phyloP scores from a whole-genome alignment of 2,888 invertebrate genomes.

The Drosophila subquinaria region DNA sequence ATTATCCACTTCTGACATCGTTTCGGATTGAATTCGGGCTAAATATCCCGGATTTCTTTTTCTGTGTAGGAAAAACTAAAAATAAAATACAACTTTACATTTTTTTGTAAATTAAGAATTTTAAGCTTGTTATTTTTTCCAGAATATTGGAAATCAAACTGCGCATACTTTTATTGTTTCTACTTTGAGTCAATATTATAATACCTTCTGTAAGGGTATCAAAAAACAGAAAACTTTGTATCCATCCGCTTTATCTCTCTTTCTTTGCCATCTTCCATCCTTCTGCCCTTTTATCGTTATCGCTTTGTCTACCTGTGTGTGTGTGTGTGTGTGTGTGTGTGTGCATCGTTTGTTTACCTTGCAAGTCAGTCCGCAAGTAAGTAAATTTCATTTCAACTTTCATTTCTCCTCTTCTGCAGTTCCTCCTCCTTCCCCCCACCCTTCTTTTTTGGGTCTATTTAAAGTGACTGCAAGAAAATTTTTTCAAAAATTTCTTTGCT shows the following conservation, averaged over 20 bases:
- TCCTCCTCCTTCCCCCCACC: neutral
- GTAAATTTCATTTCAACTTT: slow-evolving; percentile 61
- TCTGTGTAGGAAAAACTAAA: too few relatives aligned
- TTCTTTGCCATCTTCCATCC: neutral
- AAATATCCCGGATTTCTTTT: too few relatives aligned
- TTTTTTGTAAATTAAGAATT: too few relatives aligned
- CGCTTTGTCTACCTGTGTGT: neutral
- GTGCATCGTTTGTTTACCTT: slow-evolving; percentile 59
- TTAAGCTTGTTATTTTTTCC: too few relatives aligned
- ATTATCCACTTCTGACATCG: too few relatives aligned
- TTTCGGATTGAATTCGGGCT: too few relatives aligned
- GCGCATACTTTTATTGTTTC: too few relatives aligned
- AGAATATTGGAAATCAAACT: too few relatives aligned
- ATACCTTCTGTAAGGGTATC: neutral
- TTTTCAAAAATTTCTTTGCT: too few relatives aligned
- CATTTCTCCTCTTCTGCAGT: slow-evolving; percentile 6
- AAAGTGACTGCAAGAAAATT: too few relatives aligned
- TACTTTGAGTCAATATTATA: neutral
- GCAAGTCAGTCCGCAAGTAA: slow-evolving; percentile 52
- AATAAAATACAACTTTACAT: too few relatives aligned
- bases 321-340: slow-evolving; percentile 7
- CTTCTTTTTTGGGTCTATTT: too few relatives aligned
- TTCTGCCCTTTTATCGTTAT: slow-evolving; percentile 6
- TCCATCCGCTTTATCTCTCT: neutral
- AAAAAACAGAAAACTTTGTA: neutral